phyloP scores from a whole-genome alignment of 2,888 invertebrate genomes.

The Himalopsyche tibetana region DNA sequence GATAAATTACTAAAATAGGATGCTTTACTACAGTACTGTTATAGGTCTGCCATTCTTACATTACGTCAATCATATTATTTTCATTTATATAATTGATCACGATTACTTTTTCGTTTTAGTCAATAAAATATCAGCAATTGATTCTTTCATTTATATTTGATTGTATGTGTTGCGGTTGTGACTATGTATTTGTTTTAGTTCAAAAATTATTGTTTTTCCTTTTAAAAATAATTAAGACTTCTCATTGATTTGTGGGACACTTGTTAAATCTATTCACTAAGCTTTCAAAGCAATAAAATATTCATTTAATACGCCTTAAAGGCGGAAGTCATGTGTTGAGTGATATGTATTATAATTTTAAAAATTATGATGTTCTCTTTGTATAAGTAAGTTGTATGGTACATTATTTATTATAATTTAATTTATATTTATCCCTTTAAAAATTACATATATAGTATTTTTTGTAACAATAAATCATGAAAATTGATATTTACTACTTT shows the following conservation, averaged over 20 bases:
- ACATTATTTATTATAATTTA: neutral
- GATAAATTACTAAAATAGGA: no score
- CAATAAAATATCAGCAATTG: no score
- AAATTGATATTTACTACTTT: conserved; percentile 25
- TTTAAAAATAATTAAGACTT: conserved; percentile 14
- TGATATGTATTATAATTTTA: conserved; percentile 43
- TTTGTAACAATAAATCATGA: conserved; percentile 25
- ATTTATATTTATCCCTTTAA: conserved; percentile 6
- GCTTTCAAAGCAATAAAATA: conserved; percentile 65
- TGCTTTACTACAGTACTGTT: no score
- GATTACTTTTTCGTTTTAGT: no score
- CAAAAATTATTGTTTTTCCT: conserved; percentile 22
- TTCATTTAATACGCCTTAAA: conserved; percentile 59
- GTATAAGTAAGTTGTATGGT: neutral
- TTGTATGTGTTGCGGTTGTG: conserved; percentile 33
- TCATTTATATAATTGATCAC: no score
- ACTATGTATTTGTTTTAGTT: conserved; percentile 33
- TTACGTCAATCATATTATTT: no score
- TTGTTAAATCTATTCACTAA: conserved; percentile 61
- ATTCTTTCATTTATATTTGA: neutral
- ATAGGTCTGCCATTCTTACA: no score
- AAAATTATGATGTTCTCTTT: neutral
- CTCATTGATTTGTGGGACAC: conserved; percentile 47
- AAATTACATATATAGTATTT: conserved; percentile 17
- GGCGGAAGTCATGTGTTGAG: conserved; percentile 54